phyloP scores from a whole-genome alignment of 2,113 vertebrate species.

The Empidonax traillii region DNA sequence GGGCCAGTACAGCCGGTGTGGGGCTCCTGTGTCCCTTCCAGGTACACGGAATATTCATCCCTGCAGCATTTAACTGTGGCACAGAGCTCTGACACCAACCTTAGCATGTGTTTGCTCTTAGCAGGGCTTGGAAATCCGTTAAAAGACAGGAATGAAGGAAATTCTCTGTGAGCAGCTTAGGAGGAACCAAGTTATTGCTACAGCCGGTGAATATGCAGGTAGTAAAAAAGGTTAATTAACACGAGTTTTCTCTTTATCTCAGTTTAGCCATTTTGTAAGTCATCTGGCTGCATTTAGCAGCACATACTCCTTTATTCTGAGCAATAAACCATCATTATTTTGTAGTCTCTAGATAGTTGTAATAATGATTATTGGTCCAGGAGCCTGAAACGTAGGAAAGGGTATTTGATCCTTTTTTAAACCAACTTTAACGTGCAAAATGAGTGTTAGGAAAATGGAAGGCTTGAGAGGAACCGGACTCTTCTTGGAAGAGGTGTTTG shows the following conservation, averaged over 20 bases:
- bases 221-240: not conserved
- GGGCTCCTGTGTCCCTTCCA: not conserved
- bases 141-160: not conserved
- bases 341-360: fast-evolving
- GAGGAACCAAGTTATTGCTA: not conserved
- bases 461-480: not conserved
- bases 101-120: fast-evolving
- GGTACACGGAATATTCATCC: fast-evolving
- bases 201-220: not conserved
- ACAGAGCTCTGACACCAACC: not conserved
- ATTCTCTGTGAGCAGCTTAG: not conserved
- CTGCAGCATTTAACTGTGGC: not conserved
- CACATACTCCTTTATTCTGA: not conserved
- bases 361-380: not conserved
- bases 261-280: not conserved
- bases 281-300: not conserved
- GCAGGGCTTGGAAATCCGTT: not conserved
- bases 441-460: not conserved
- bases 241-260: not conserved
- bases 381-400: not conserved
- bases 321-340: not conserved
- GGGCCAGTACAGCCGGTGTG: fast-evolving
- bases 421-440: not conserved
- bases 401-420: not conserved
- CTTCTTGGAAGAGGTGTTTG: not conserved